phyloP scores from a whole-genome alignment of 2,797 vertebrate genomes.

The Alca torda region DNA sequence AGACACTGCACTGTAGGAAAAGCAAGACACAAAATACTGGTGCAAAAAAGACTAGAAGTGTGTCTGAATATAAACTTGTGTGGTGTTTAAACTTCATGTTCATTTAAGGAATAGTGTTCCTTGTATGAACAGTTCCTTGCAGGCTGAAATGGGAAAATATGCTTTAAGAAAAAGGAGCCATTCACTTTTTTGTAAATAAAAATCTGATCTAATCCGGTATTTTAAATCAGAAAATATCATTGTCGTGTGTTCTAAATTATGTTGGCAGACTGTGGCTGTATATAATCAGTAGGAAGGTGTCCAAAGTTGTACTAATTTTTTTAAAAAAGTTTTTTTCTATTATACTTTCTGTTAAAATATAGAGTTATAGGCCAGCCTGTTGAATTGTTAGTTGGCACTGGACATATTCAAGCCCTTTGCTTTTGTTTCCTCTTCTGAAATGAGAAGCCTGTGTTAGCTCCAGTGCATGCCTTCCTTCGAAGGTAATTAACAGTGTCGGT shows the following conservation, averaged over 20 bases:
- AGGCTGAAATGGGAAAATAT: not conserved
- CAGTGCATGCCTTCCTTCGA: not conserved
- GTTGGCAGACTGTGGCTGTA: not conserved
- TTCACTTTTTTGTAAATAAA: not conserved
- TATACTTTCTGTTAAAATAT: not conserved
- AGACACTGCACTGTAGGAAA: not conserved
- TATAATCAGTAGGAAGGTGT: not conserved
- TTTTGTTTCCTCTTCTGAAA: conserved; percentile 18
- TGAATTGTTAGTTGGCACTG: not conserved
- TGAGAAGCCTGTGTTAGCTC: not conserved
- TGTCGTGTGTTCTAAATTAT: not conserved
- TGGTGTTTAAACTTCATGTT: not conserved
- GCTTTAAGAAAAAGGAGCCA: not conserved
- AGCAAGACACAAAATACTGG: not conserved
- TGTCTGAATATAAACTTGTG: not conserved
- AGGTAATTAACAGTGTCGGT: not conserved
- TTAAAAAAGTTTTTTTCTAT: not conserved
- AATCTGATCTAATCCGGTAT: not conserved
- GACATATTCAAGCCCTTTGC: not conserved
- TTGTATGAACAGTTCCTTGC: not conserved
- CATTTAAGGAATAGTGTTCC: not conserved
- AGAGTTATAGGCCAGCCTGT: not conserved
- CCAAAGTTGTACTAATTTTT: not conserved
- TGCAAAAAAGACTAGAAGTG: not conserved
- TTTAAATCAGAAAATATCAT: not conserved